Percentiles rank a stretch among this genome's conserved stretches.
Conservation (phyloP, 37 sponge, comb jelly and placozoan genomes). For the Oscarella lobularis region DNA sequence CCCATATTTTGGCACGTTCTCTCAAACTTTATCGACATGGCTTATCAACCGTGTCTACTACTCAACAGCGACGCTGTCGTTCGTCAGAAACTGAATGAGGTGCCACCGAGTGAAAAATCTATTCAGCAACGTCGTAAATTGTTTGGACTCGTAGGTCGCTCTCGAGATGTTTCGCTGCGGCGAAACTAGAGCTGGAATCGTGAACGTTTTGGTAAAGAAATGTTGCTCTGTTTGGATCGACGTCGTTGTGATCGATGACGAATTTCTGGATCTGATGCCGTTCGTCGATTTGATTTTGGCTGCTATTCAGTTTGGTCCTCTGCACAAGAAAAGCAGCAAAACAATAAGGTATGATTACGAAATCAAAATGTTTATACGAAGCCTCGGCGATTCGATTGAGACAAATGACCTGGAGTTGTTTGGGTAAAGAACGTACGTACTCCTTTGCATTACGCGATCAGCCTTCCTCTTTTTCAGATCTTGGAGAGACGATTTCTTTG, state of each 20-base stretch:
- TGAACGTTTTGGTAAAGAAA: neutral
- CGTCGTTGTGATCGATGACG: neutral
- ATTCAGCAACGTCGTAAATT: neutral
- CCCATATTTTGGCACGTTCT: neutral
- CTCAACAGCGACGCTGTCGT: too few species aligned
- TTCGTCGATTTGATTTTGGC: too few species aligned
- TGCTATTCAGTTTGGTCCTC: neutral
- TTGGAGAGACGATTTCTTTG: neutral
- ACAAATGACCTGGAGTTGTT: neutral
- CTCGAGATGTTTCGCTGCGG: neutral
- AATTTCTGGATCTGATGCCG: neutral
- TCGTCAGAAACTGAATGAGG: neutral
- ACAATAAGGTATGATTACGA: neutral
- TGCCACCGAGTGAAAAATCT: neutral
- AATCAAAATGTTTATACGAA: neutral
- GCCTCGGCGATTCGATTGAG: too few species aligned
- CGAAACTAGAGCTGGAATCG: neutral
- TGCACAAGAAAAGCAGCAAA: neutral
- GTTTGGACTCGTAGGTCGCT: neutral
- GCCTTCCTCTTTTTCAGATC: neutral
- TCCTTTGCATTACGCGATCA: neutral
- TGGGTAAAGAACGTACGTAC: neutral
- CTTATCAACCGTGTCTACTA: neutral
- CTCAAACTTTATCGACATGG: neutral
- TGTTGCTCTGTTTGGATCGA: neutral